A percentile compares a stretch with the other conserved stretches of the same genome.
Conservation (phyloP, 2,888 invertebrate genomes). For the Didymodactylos carnosus region DNA sequence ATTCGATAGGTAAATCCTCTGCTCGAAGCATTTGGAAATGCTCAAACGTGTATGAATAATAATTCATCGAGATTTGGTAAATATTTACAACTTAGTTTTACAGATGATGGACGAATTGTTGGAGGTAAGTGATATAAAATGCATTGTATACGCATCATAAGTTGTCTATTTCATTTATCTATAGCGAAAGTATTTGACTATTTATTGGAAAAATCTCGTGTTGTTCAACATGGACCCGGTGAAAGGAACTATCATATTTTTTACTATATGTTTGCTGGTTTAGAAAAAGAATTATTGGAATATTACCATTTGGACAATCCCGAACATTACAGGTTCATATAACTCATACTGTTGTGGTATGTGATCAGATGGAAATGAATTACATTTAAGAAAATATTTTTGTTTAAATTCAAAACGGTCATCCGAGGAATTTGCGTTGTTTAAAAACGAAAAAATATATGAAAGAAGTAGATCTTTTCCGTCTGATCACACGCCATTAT, state of each 20-base stretch:
- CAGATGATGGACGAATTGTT: conserved; percentile 20
- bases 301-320: conserved; percentile 23
- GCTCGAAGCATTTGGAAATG: conserved; percentile 26
- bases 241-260: conserved; percentile 29
- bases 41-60: conserved; percentile 24
- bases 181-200: conserved; percentile 25
- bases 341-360: no score
- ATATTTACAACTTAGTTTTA: conserved; percentile 25
- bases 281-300: conserved; percentile 21
- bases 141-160: neutral
- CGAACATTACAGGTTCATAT: conserved; percentile 24
- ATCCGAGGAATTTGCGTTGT: no score
- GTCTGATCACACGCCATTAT: no score
- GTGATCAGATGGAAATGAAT: no score
- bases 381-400: no score
- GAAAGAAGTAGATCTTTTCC: no score
- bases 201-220: conserved; percentile 26
- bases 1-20: no score
- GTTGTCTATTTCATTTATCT: neutral
- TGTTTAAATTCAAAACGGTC: no score
- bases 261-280: conserved; percentile 25
- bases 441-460: no score
- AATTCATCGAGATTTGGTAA: conserved; percentile 27
- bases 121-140: no score
- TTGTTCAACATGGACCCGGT: conserved; percentile 21